A percentile compares a stretch with the other conserved stretches of the same genome.
These are phyloP conservation scores for Drosophila ficusphila DNA, from an alignment of 1,140 invertebrate species.

Conservation along the genomic window DNA sequence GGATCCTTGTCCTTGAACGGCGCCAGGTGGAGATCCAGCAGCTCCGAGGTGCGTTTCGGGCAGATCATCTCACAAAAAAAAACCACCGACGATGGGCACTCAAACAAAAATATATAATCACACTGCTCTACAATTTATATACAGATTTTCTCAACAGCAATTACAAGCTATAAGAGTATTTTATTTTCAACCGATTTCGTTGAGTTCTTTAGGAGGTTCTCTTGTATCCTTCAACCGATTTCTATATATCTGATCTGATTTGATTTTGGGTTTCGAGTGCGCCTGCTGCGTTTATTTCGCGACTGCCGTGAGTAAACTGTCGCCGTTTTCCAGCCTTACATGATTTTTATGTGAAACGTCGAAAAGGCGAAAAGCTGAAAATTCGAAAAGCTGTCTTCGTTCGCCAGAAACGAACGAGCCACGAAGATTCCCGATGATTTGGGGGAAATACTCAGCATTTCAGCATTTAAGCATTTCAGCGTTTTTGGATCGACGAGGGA, in stretches of 20 bases:
- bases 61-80: constrained; percentile 63
- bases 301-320: constrained; percentile 83
- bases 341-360: constrained; percentile 83
- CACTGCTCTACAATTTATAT: too few species aligned
- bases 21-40: constrained; percentile 73
- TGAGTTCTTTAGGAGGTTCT: neutral
- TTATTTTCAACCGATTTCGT: too few species aligned
- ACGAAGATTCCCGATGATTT: constrained; percentile 29
- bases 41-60: constrained; percentile 79
- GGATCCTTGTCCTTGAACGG: constrained; percentile 83
- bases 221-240: neutral
- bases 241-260: constrained; percentile 6
- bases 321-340: constrained; percentile 83
- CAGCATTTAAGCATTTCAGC: too few species aligned
- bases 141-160: too few species aligned
- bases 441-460: neutral
- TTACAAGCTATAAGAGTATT: too few species aligned
- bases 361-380: constrained; percentile 63
- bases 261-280: constrained; percentile 3
- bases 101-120: constrained; percentile 23
- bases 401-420: constrained; percentile 12
- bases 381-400: constrained; percentile 46
- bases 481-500: neutral
- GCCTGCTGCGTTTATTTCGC: constrained; percentile 60
- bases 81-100: constrained; percentile 26